These are phyloP conservation scores for Drosophila pallidifrons DNA, from an alignment of 1,140 invertebrate genomes.

Conservation along the genomic window DNA sequence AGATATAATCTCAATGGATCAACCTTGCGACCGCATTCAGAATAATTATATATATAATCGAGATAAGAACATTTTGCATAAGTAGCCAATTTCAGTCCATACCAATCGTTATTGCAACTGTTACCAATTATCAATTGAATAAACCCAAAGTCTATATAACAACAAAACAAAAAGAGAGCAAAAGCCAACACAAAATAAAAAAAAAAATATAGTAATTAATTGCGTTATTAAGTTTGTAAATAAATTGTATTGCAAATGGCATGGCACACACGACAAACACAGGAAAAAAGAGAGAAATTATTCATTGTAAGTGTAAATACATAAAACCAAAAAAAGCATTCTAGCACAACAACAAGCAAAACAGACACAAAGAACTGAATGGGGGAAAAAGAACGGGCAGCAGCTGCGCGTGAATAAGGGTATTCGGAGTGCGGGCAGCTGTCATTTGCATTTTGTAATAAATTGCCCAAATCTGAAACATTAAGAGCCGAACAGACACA, in stretches of 20 bases:
- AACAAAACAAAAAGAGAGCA: constrained; percentile 6
- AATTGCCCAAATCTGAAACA: constrained; percentile 48
- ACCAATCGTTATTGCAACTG: constrained; percentile 66
- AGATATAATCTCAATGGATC: constrained; percentile 44
- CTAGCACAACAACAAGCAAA: constrained; percentile 38
- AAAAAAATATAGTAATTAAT: constrained; percentile 63
- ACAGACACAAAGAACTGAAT: constrained; percentile 55
- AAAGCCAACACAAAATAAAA: constrained; percentile 32
- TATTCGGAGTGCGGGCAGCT: constrained; percentile 43
- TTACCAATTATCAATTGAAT: constrained; percentile 75
- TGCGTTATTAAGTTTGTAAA: constrained; percentile 79
- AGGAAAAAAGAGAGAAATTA: constrained; percentile 14
- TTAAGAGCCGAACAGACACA: constrained; percentile 1
- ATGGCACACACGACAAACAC: constrained; percentile 48
- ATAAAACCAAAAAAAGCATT: constrained; percentile 32
- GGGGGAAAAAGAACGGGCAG: constrained; percentile 34
- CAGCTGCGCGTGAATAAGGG: constrained; percentile 1
- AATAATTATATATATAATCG: constrained; percentile 16
- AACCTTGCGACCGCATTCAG: constrained; percentile 1
- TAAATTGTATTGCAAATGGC: constrained; percentile 75
- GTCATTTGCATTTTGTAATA: constrained; percentile 62
- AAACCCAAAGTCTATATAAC: constrained; percentile 43
- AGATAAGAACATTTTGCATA: constrained; percentile 55
- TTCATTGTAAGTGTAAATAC: constrained; percentile 74
- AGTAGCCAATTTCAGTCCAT: constrained; percentile 64